Evolutionary conservation across 2,113 vertebrate genomes (phyloP), one percentile per base, ranked within the genome.

Genomic region (Prunella himalayana): DNA sequence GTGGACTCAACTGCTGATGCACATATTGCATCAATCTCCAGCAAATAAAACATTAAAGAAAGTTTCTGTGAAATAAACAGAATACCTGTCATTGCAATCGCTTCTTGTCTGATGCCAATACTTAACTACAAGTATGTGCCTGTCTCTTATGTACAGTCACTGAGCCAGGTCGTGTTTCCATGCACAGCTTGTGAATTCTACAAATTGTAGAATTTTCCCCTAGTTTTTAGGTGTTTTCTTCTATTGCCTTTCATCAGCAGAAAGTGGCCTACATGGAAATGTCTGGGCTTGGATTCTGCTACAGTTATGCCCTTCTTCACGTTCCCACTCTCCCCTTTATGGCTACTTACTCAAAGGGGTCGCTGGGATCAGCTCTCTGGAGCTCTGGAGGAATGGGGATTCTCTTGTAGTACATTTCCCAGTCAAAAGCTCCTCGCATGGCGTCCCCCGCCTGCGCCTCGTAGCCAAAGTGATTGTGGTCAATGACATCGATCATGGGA

Each of bases 371-470:
- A 35, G 98, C 90, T 68, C 98, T 97, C 96, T 98, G 98, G 81
- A 99, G 98, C 95, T 99, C 99, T 44, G 98, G 96, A 73, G 99
- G 99, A 95, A 99, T 99, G 76, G 99, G 99, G 37, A 99, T 99
- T 92, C 99, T 98, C 96, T 99, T 99, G 98, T 99, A 99, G 98
- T 99, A 99, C 99, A 99, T 99, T 97, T 99, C 99, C 99, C 99
- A 99, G 98, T 99, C 99, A 90, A 99, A 99, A 90, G 99, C 99
- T 90, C 99, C 99, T 89, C 99, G 96, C 98, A 99, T 99, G 96
- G 99, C 98, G 30, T 99, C 99, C 66, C 99, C 99, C 3, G 98
- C 98, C 97, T 99, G 99, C 4, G 98, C 98, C 97, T 99, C 98
- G 42, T 99, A 99, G 92, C 99, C 99, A 96, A 99, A 99, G 98